Percentiles rank a stretch among this genome's conserved stretches.
These are phyloP conservation scores for Synergus umbraculus DNA, from an alignment of 2,888 invertebrate species.

Conservation along the genomic window DNA sequence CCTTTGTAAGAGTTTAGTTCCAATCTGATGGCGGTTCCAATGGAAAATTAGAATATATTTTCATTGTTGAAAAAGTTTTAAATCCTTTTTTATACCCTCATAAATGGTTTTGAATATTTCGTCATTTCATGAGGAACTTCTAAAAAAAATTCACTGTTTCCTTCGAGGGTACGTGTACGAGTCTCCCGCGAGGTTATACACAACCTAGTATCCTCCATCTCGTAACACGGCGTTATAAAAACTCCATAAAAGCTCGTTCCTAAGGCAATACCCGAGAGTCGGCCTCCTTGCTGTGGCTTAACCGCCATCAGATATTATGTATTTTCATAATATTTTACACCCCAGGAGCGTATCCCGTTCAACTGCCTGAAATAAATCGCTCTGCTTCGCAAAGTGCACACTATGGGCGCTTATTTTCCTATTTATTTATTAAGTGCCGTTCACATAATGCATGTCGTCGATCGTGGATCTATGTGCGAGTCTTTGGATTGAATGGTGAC, in stretches of 20 bases:
- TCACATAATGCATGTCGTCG: slow-evolving; percentile 11
- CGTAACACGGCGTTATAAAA: slow-evolving; percentile 61
- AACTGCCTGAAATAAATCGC: slow-evolving; percentile 31
- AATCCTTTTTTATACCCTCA: background rate
- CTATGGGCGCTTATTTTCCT: slow-evolving; percentile 13
- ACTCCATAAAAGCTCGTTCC: slow-evolving; percentile 63
- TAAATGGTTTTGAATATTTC: background rate
- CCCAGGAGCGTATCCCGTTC: slow-evolving; percentile 53
- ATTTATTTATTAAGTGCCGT: slow-evolving; percentile 25
- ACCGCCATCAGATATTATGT: slow-evolving; percentile 68
- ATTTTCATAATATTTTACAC: slow-evolving; percentile 71
- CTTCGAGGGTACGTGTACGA: slow-evolving; percentile 16
- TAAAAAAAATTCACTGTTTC: background rate
- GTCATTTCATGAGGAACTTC: background rate
- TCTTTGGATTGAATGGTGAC: background rate
- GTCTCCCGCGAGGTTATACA: slow-evolving; percentile 40
- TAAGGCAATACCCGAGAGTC: slow-evolving; percentile 50
- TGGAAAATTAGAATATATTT: too few relatives aligned
- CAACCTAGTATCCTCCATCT: slow-evolving; percentile 39
- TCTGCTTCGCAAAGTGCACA: slow-evolving; percentile 12
- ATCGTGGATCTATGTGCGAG: background rate
- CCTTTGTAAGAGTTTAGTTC: background rate
- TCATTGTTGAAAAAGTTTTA: too few relatives aligned
- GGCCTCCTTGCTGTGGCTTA: slow-evolving; percentile 60
- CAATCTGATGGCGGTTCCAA: background rate